Conservation (phyloP, 2,797 vertebrate species). For the Rallus crepitans region DNA sequence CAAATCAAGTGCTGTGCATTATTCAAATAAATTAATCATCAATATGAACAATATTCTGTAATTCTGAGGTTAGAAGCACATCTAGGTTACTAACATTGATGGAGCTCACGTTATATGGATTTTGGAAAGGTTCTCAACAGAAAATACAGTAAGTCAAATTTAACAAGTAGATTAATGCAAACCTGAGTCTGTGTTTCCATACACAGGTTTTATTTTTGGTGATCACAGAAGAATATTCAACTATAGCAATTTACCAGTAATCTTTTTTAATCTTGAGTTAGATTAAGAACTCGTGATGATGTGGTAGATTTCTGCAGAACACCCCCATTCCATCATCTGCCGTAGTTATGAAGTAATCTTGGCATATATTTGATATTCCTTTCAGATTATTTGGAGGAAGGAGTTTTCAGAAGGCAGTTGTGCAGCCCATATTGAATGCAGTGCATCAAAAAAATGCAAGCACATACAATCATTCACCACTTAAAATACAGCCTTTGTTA, state of each 20-base stretch:
- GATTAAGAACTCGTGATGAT: background rate
- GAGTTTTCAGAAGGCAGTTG: background rate
- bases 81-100: background rate
- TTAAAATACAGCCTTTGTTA: background rate
- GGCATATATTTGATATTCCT: background rate
- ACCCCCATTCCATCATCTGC: background rate
- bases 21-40: background rate
- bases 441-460: background rate
- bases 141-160: background rate
- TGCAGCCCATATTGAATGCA: background rate
- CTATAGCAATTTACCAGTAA: background rate
- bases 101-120: background rate
- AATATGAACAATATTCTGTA: background rate
- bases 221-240: background rate
- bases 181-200: background rate
- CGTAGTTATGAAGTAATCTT: background rate
- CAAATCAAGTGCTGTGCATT: background rate
- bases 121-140: background rate
- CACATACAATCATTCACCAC: background rate
- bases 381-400: background rate
- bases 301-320: background rate
- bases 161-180: background rate
- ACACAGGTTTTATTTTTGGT: background rate
- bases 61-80: background rate
- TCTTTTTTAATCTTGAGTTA: background rate